Percentiles rank a stretch among this genome's conserved stretches.
Evolutionary conservation across 2,797 vertebrate genomes (phyloP).

Genomic region (Pseudomugil gertrudae): DNA sequence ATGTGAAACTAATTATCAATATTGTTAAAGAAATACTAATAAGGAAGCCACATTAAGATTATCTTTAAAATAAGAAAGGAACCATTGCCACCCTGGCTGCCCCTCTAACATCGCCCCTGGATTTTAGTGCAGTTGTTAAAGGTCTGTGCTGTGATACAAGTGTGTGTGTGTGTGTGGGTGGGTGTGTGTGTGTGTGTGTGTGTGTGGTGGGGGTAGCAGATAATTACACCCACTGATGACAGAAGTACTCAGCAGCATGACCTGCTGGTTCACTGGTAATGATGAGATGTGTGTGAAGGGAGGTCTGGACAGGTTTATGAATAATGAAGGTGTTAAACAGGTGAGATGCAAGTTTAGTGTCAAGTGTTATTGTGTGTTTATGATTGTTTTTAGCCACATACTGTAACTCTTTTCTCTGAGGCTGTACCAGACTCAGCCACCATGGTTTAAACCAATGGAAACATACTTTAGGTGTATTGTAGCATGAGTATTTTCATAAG

Average conservation of each 20-base stretch:
- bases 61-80: no score
- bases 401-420: neutral
- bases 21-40: no score
- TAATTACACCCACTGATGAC: conserved; percentile 9
- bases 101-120: neutral
- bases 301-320: conserved; percentile 2
- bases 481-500: conserved; percentile 15
- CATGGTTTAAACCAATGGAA: neutral
- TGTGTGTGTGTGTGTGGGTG: no score
- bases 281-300: conserved; percentile 31
- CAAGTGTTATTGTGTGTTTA: no score
- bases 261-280: conserved; percentile 2
- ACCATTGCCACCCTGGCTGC: no score
- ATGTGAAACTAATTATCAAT: no score
- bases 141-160: no score
- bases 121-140: conserved; percentile 21
- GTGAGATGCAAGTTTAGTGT: conserved; percentile 4
- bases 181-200: no score
- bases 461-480: neutral
- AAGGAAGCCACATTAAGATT: no score
- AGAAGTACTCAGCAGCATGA: conserved; percentile 27
- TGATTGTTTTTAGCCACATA: neutral
- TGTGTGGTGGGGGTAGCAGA: neutral
- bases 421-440: neutral
- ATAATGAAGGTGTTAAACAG: conserved; percentile 35